These are phyloP conservation scores for Lasius fuliginosus DNA, from an alignment of 2,888 invertebrate genomes.

Conservation along the genomic window DNA sequence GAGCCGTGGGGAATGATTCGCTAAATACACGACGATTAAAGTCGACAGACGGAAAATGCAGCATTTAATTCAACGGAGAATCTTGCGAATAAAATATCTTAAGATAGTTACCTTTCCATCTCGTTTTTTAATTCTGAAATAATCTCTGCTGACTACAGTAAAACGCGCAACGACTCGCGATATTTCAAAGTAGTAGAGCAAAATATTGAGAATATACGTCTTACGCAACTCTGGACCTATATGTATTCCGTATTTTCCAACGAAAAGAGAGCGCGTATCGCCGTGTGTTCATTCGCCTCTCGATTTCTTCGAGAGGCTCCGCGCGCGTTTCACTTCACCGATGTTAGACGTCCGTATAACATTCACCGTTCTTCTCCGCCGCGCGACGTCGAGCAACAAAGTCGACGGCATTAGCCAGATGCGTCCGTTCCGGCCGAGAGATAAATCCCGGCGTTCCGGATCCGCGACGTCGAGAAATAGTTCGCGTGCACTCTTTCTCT, in stretches of 20 bases:
- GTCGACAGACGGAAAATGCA: not conserved
- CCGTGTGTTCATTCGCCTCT: not conserved
- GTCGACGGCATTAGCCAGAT: slow-evolving; percentile 70
- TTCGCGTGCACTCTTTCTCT: slow-evolving; percentile 24
- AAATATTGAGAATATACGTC: not conserved
- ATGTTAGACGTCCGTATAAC: slow-evolving; percentile 26
- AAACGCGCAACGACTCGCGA: not conserved
- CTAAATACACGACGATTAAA: slow-evolving; percentile 17
- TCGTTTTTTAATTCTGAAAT: not conserved
- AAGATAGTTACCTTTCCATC: not conserved
- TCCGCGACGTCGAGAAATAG: slow-evolving; percentile 52
- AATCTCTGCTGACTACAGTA: not conserved
- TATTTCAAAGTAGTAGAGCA: not conserved
- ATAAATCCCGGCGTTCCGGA: slow-evolving; percentile 67
- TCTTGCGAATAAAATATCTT: not conserved
- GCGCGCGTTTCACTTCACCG: slow-evolving; percentile 32
- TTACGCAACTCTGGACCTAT: not conserved
- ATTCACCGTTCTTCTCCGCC: slow-evolving; percentile 19
- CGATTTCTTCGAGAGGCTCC: slow-evolving; percentile 27
- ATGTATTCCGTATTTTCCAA: not conserved
- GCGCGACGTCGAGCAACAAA: slow-evolving; percentile 59
- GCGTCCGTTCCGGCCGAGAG: slow-evolving; percentile 64
- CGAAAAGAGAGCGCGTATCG: not conserved
- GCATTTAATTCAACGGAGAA: not conserved
- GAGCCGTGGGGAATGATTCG: slow-evolving; percentile 29